A percentile compares a stretch with the other conserved stretches of the same genome.
Conservation (phyloP, 2,888 invertebrate genomes). For the Trichogramma evanescens region DNA sequence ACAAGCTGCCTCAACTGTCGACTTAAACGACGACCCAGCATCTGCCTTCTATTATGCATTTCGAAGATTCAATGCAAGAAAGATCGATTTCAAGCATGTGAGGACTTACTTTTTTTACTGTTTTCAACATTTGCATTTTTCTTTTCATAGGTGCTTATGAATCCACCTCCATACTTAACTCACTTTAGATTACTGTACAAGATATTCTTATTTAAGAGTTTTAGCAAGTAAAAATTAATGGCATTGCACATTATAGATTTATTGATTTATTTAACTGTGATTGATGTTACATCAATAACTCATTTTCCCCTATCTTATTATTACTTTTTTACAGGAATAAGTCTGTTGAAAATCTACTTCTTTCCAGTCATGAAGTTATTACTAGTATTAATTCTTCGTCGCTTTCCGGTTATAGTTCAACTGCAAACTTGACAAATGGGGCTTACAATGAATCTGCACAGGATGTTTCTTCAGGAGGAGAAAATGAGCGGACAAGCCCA, state of each 20-base stretch:
- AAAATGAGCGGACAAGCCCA: slow-evolving; percentile 43
- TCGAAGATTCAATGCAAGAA: slow-evolving; percentile 19
- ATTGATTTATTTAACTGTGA: slow-evolving; percentile 4
- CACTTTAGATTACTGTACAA: no score
- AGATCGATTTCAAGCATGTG: slow-evolving; percentile 20
- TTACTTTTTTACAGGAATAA: slow-evolving; percentile 44
- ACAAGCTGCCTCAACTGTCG: slow-evolving; percentile 4
- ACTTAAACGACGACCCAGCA: no score
- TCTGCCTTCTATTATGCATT: slow-evolving; percentile 9
- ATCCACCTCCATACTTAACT: not conserved
- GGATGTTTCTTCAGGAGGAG: slow-evolving; percentile 35
- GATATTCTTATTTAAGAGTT: no score
- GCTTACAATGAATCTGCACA: slow-evolving; percentile 36
- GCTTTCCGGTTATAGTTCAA: slow-evolving; percentile 48
- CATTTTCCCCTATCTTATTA: not conserved
- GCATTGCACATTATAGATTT: slow-evolving; percentile 3
- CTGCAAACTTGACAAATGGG: slow-evolving; percentile 48
- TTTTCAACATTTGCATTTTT: not conserved
- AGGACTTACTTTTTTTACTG: not conserved
- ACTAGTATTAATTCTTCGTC: slow-evolving; percentile 59
- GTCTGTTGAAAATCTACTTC: slow-evolving; percentile 59
- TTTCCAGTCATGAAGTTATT: slow-evolving; percentile 61
- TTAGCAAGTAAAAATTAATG: not conserved
- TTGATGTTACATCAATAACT: not conserved
- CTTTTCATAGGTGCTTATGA: not conserved